A percentile compares a stretch with the other conserved stretches of the same genome.
phyloP scores from a whole-genome alignment of 2,888 invertebrate genomes.

The Phorcus lineatus region DNA sequence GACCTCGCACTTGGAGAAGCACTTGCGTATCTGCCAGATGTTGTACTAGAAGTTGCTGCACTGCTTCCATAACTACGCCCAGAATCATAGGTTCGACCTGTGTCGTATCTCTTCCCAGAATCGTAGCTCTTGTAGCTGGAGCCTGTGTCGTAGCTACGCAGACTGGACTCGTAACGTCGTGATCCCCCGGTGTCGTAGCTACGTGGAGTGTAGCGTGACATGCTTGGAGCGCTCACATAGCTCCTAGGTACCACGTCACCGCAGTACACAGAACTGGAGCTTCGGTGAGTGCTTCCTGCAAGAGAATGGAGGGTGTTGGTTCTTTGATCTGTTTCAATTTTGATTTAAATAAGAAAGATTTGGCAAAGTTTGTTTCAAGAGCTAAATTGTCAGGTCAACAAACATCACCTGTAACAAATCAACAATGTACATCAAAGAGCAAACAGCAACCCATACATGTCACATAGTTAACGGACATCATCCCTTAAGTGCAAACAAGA shows the following conservation, averaged over 20 bases:
- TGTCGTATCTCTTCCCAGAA: constrained; percentile 1
- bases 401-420: too few species aligned
- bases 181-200: constrained; percentile 26
- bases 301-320: background rate
- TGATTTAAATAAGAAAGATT: too few species aligned
- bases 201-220: constrained; percentile 34
- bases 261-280: background rate
- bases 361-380: too few species aligned
- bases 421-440: too few species aligned
- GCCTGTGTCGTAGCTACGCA: constrained; percentile 17
- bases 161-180: background rate
- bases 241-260: constrained; percentile 1
- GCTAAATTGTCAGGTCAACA: too few species aligned
- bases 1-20: constrained; percentile 12
- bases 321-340: too few species aligned
- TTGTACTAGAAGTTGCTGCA: background rate
- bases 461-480: too few species aligned
- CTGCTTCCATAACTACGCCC: constrained; percentile 5
- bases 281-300: background rate
- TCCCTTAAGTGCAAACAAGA: too few species aligned
- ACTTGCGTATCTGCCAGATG: constrained; percentile 3
- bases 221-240: constrained; percentile 23
- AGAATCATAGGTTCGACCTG: background rate
- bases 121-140: constrained; percentile 17
- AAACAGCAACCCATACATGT: too few species aligned